Evolutionary conservation across 1,140 invertebrate species (phyloP).

Genomic region (Andricus grossulariae): DNA sequence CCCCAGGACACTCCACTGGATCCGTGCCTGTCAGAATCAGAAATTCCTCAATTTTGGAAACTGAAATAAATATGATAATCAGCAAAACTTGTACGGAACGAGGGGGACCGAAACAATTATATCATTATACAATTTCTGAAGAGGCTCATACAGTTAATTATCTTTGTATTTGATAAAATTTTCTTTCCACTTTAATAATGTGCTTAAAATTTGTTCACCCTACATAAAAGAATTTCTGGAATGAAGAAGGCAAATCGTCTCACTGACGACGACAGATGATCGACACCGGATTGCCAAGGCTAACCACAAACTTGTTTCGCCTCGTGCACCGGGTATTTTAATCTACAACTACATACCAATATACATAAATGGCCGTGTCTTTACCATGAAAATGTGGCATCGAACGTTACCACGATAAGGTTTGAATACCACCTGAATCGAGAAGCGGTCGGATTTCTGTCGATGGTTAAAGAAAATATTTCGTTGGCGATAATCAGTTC

Average conservation of each 20-base stretch:
- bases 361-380: conserved; percentile 29
- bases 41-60: too few species aligned
- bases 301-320: conserved; percentile 29
- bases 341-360: conserved; percentile 15
- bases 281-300: conserved; percentile 29
- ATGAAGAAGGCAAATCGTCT: conserved; percentile 16
- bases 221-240: neutral
- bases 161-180: too few species aligned
- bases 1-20: too few species aligned
- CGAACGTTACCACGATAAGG: conserved; percentile 10
- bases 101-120: too few species aligned
- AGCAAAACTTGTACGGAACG: too few species aligned
- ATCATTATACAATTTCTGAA: too few species aligned
- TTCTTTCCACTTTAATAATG: neutral
- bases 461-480: neutral
- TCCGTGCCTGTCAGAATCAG: too few species aligned
- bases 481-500: conserved; percentile 5
- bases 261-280: conserved; percentile 17
- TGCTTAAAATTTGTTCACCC: neutral
- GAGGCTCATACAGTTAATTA: too few species aligned
- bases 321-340: conserved; percentile 13
- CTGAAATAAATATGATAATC: too few species aligned
- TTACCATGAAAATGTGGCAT: conserved; percentile 26
- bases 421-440: conserved; percentile 22
- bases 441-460: neutral